These are phyloP conservation scores for Oxyruncus cristatus DNA, from an alignment of 2,113 vertebrate species.

Conservation along the genomic window DNA sequence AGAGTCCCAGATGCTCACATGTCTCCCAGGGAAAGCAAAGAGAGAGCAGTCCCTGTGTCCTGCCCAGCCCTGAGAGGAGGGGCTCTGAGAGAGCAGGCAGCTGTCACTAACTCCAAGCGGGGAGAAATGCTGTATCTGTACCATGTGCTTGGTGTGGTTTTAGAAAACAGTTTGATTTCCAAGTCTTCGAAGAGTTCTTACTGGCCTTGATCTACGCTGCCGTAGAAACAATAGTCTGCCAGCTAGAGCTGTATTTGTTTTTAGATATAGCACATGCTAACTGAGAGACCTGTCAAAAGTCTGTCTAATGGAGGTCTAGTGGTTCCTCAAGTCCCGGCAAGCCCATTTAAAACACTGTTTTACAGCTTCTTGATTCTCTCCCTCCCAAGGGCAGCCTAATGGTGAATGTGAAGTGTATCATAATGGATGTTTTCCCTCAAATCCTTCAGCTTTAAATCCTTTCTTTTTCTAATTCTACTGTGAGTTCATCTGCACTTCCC, in stretches of 20 bases:
- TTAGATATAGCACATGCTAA: not conserved
- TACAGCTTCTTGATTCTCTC: not conserved
- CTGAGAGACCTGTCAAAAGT: not conserved
- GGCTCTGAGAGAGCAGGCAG: not conserved
- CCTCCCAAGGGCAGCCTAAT: constrained; percentile 22
- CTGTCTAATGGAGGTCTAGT: not conserved
- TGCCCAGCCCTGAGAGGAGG: not conserved
- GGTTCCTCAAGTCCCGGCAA: not conserved
- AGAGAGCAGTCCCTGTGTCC: not conserved
- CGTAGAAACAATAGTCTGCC: not conserved
- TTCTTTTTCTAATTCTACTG: constrained; percentile 31
- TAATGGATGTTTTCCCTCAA: constrained; percentile 13
- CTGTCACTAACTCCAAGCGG: not conserved
- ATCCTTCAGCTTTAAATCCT: constrained; percentile 40
- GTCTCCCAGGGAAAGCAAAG: not conserved
- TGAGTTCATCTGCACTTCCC: constrained; percentile 3
- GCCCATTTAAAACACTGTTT: not conserved
- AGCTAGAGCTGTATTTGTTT: not conserved
- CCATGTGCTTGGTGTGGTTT: not conserved
- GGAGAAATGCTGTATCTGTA: not conserved
- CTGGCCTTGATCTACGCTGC: not conserved
- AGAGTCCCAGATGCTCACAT: not conserved
- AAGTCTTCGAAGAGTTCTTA: not conserved
- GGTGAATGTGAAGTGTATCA: not conserved
- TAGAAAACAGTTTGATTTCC: not conserved